Percentiles rank a stretch among this genome's conserved stretches.
Evolutionary conservation across 1,140 invertebrate species (phyloP).

Genomic region (Drosophila ercepeae): DNA sequence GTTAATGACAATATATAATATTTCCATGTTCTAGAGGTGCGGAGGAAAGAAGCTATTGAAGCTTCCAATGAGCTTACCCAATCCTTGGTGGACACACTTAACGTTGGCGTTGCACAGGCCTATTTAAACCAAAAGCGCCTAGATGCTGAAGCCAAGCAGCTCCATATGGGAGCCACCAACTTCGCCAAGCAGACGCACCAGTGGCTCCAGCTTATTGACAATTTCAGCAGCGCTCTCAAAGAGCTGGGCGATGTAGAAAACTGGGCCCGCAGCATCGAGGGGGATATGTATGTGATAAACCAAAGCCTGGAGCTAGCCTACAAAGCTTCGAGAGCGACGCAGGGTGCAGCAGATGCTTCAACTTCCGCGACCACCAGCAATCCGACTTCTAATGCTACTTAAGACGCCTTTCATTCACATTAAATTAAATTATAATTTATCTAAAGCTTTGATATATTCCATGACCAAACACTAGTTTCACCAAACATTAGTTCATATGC

Average conservation of each 20-base stretch:
- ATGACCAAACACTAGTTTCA: too few species aligned
- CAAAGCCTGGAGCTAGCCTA: constrained; percentile 97
- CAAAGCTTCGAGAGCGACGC: constrained; percentile 88
- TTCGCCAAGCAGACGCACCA: constrained; percentile 98
- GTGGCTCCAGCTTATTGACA: constrained; percentile 97
- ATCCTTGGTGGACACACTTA: constrained; percentile 97
- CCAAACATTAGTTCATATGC: too few species aligned
- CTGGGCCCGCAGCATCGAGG: constrained; percentile 98
- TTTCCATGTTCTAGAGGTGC: constrained; percentile 43
- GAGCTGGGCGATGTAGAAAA: constrained; percentile 99
- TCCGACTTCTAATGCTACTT: not conserved
- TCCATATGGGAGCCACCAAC: constrained; percentile 96
- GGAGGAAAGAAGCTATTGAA: constrained; percentile 95
- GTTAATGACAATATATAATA: not conserved
- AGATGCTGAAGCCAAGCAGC: constrained; percentile 97
- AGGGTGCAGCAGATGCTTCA: constrained; percentile 13
- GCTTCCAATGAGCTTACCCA: constrained; percentile 96
- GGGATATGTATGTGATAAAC: constrained; percentile 96
- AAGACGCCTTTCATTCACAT: not conserved
- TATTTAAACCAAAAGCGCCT: constrained; percentile 99
- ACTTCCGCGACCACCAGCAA: constrained; percentile 10
- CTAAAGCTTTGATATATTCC: not conserved
- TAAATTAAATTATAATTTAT: not conserved
- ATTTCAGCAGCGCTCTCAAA: constrained; percentile 97
- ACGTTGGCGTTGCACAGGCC: constrained; percentile 98